Base-by-base conservation (phyloP, 2,888 invertebrate genomes). In the Eupithecia inturbata region DNA sequence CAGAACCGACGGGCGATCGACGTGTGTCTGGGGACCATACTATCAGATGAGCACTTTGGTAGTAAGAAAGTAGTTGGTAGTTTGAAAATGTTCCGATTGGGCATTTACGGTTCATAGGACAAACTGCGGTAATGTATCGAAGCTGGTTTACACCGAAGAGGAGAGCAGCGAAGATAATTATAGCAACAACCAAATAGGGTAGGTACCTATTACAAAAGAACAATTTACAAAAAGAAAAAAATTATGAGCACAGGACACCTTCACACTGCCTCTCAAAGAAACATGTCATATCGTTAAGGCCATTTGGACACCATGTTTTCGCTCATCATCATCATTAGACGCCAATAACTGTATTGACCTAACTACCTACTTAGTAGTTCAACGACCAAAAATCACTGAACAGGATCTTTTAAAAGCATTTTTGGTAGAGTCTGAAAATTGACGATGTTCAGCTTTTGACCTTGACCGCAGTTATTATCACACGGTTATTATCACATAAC, bases 1-100 rank as follows among this genome's bases (percentile, higher is more conserved):
- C 97, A 97, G 83, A 97, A 95, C 66, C 97, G 95, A 73, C 97
- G 95, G 5, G 97, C 96, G 79, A 97, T 95, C 31, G 95, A 95
- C 1, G 94, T 93, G 79, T 95, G 93, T 75, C 93, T 93, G 73
- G 2, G 49, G 36, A 36, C n/a, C 31, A 36, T n/a, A n/a, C n/a
- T n/a, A n/a, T n/a, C n/a, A n/a, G n/a, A n/a, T n/a, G n/a, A n/a
- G n/a, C n/a, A n/a, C n/a, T 45, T 45, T 53, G 45, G 10, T 22
- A 10, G 3, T 53, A 53, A 45, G 45, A 16, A 41, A 41, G 39
- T 6, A n/a, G n/a, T n/a, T n/a, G n/a, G n/a, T 2, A 9, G 10
- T 39, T 39, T 39, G 39, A 45, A 45, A 19, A n/a, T n/a, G 19
- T 19, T 45, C 26, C 4, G 10, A 53, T 22, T 49, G 7, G 53